Base-by-base conservation (phyloP, 2,797 vertebrate genomes). In the Jordanella pulchra region DNA sequence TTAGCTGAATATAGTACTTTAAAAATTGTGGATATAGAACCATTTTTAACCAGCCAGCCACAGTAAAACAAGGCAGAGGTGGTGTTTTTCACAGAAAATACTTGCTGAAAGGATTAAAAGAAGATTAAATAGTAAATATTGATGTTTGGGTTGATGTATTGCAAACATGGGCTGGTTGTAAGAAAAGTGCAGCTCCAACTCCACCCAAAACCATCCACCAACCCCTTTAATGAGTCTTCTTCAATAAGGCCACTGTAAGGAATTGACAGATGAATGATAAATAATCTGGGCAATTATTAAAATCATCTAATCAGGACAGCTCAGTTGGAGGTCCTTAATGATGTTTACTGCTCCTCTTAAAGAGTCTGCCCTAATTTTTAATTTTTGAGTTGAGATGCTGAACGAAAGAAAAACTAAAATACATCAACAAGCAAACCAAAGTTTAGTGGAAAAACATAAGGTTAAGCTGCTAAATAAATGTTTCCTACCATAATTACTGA, bases 291-390 rank as follows among this genome's bases (percentile, higher is more conserved):
- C 44, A 65, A 48, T 65, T 47, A 65, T 17, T 48, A 47, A 65
- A 65, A 65, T 48, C 9, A 65, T 48, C 47, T 65, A 65, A 65
- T 65, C 44, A 65, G 63, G 44, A 65, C 42, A 21, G 25, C 25
- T 65, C 27, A 45, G 61, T 27, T 4, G 63, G 63, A 65, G 44
- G 25, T 47, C 64, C 47, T 48, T 28, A 39, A 7, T 48, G 27
- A 65, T 27, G 64, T 48, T 54, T 4, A 27, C 27, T 30, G 48
- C 44, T 15, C 42, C n/a, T 25, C 28, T 27, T 18, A 48, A 17
- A 9, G 9, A 44, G 27, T 30, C 15, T 65, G 25, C 15, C 17
- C 25, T 65, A 30, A 21, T 5, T 65, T 65, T 65, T 28, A 3
- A 7, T 48, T 28, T 25, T 48, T 48, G 25, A 21, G n/a, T 65